Conservation (phyloP, 2,113 vertebrate species). For the Sardina pilchardus region DNA sequence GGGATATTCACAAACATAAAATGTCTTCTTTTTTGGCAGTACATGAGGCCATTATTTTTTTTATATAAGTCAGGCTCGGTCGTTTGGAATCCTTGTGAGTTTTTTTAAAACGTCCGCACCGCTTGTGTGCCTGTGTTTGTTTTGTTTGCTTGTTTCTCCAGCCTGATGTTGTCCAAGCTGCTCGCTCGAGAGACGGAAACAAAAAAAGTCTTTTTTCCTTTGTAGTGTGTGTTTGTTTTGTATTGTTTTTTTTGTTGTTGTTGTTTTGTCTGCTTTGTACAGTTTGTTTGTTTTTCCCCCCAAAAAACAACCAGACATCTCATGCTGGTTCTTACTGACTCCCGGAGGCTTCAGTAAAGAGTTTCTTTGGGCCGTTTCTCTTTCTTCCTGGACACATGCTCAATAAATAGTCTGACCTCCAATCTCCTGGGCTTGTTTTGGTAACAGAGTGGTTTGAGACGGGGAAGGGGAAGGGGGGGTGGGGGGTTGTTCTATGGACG, state of each 20-base stretch:
- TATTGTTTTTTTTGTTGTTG: constrained; percentile 40
- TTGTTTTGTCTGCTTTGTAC: constrained; percentile 31
- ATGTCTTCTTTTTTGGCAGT: constrained; percentile 96
- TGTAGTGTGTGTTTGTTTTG: constrained; percentile 19
- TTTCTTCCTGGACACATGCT: constrained; percentile 91
- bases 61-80: constrained; percentile 86
- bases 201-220: constrained; percentile 37
- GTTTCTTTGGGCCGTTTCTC: constrained; percentile 85
- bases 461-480: too few relatives aligned
- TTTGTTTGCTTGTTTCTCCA: constrained; percentile 76
- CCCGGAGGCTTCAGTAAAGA: constrained; percentile 90
- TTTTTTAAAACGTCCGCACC: constrained; percentile 66
- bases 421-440: constrained; percentile 86
- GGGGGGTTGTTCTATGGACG: constrained; percentile 32
- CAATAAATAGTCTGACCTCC: constrained; percentile 99
- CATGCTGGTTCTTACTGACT: constrained; percentile 76
- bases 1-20: constrained; percentile 99
- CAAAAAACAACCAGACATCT: constrained; percentile 76
- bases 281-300: constrained; percentile 69
- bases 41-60: constrained; percentile 94
- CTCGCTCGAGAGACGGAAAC: constrained; percentile 46
- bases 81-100: constrained; percentile 67
- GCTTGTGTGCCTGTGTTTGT: constrained; percentile 86
- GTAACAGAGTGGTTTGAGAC: constrained; percentile 90
- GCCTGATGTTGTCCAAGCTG: constrained; percentile 70